These are phyloP conservation scores for Drosophila demipolita DNA, from an alignment of 2,888 invertebrate genomes.

Conservation along the genomic window DNA sequence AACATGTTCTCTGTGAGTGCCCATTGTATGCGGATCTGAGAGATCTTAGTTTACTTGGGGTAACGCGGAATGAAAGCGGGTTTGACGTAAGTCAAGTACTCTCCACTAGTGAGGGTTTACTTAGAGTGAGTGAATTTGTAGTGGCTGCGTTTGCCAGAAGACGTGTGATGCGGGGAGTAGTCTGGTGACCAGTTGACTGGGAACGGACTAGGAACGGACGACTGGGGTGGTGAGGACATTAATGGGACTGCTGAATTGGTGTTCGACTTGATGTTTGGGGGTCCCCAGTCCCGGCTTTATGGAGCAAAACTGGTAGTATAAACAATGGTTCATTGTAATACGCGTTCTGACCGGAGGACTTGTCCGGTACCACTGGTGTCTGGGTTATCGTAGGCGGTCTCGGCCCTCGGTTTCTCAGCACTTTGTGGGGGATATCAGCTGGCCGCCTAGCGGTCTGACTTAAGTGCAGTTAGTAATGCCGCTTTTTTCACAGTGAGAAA, in stretches of 20 bases:
- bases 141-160: conserved; percentile 7
- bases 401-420: background rate
- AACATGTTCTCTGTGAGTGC: conserved; percentile 24
- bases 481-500: conserved; percentile 1
- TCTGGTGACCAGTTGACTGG: too few species aligned
- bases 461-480: conserved; percentile 6
- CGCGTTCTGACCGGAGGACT: conserved; percentile 9
- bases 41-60: background rate
- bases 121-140: conserved; percentile 8
- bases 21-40: conserved; percentile 11
- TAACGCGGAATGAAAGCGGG: background rate
- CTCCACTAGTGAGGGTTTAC: conserved; percentile 2
- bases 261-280: background rate
- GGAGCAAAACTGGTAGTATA: conserved; percentile 10
- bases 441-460: conserved; percentile 7
- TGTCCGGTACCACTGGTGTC: conserved; percentile 11
- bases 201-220: too few species aligned
- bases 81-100: conserved; percentile 20
- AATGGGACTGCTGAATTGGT: too few species aligned
- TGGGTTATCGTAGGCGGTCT: background rate
- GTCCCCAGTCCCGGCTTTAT: conserved; percentile 11
- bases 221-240: too few species aligned
- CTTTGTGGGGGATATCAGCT: conserved; percentile 8
- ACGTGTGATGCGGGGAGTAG: background rate
- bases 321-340: background rate